Base-by-base conservation (phyloP, 1,140 invertebrate genomes). In the Pseudomyrmex pallidus region DNA sequence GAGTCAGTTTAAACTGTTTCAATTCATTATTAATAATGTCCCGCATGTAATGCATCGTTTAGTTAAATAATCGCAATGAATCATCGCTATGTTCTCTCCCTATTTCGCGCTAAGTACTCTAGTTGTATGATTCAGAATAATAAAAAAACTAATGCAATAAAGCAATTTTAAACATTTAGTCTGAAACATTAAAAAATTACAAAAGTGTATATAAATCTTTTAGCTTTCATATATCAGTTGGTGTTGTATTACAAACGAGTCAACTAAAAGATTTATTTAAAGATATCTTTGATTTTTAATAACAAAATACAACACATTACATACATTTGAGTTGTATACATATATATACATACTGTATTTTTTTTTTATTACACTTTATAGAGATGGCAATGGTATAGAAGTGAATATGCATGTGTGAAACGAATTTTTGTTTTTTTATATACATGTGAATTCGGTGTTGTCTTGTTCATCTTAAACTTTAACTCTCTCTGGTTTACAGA, bases 281-380 rank as follows among this genome's bases (percentile, higher is more conserved):
- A 77, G 67, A 57, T 77, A 67, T 68, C 48, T 67, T 68, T n/a
- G 63, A 67, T 77, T 77, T 77, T 67, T 50, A 35, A 35, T 77
- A 77, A 77, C 63, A 77, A 77, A 77, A 73, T 56, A 22, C 25
- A 57, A 72, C 12, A 80, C 57, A 72, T 80, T 46, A 54, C 35
- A 13, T 80, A 72, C 52, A 73, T 17, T 70, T 52, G 50, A 35
- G 35, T 77, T 63, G 20, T 73, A 35, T 61, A n/a, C 44, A 46
- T 52, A 48, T 68, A 78, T 61, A 59, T 68, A 80, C 66, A 25
- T 25, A 80, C 12, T 15, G 2, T 48, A n/a, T 46, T 20, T 0
- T 70, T 0, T 70, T 61, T 59, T 70, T 77, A 67, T 66, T 77
- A 77, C 62, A 77, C 48, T 76, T 17, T 52, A 59, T 72, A 35